These are phyloP conservation scores for Entomyzon cyanotis DNA, from an alignment of 2,113 vertebrate species.

Conservation along the genomic window DNA sequence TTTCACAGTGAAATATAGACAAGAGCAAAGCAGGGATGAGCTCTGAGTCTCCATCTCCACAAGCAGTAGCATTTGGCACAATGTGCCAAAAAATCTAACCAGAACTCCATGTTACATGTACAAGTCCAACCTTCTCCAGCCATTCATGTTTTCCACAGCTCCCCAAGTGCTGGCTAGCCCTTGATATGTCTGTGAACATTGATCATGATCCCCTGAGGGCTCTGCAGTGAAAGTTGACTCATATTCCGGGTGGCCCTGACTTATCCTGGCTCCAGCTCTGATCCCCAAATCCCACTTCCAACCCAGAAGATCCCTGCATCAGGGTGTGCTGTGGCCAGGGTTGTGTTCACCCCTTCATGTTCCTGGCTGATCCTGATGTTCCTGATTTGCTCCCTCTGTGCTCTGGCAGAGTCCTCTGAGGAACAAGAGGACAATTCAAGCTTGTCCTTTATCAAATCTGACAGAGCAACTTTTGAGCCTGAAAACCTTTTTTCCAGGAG, in stretches of 20 bases:
- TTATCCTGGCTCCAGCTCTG: background rate
- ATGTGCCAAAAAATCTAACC: background rate
- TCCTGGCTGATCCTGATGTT: background rate
- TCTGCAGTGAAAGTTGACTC: background rate
- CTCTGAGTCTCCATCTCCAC: background rate
- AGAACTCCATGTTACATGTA: background rate
- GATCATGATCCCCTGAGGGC: background rate
- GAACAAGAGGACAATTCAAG: background rate
- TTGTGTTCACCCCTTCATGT: background rate
- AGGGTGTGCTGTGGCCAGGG: background rate
- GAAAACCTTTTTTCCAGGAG: background rate
- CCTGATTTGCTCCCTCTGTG: background rate
- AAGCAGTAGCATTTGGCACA: background rate
- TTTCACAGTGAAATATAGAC: background rate
- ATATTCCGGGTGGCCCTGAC: background rate
- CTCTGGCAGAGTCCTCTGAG: background rate
- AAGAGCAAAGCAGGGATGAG: background rate
- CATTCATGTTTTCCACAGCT: background rate
- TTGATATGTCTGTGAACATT: fast-evolving
- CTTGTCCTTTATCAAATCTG: background rate
- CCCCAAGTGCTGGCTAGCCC: background rate
- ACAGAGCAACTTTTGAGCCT: background rate
- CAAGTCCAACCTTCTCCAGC: background rate
- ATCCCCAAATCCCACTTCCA: background rate
- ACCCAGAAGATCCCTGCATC: background rate